Conservation (phyloP, 2,888 invertebrate species). For the Dicycla oo region DNA sequence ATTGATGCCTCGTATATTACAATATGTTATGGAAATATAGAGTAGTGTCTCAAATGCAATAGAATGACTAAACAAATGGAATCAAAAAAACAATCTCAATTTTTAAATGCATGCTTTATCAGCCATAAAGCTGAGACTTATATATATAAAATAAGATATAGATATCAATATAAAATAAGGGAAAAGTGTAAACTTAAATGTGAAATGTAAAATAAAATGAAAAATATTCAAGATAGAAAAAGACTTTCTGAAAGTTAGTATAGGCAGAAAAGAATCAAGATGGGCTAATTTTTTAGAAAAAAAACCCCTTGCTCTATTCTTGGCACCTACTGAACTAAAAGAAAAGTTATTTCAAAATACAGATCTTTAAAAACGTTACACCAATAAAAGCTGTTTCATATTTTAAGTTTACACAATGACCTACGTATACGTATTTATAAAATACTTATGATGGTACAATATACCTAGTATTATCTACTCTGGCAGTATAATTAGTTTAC, state of each 20-base stretch:
- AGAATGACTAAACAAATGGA: slow-evolving; percentile 53
- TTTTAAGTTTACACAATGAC: slow-evolving; percentile 46
- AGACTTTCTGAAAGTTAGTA: neutral
- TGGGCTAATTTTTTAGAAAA: neutral
- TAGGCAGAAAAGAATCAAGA: neutral
- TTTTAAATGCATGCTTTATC: slow-evolving; percentile 59
- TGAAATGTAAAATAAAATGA: slow-evolving; percentile 2
- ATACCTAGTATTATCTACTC: slow-evolving; percentile 39
- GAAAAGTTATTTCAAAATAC: slow-evolving; percentile 2
- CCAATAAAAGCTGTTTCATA: slow-evolving; percentile 11
- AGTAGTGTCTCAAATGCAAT: slow-evolving; percentile 61
- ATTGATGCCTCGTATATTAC: slow-evolving; percentile 77
- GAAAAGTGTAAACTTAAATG: slow-evolving; percentile 48
- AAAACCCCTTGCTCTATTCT: neutral
- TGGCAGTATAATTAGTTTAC: slow-evolving; percentile 51
- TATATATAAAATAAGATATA: slow-evolving; percentile 31
- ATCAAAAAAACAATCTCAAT: slow-evolving; percentile 52
- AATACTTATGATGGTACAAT: slow-evolving; percentile 50
- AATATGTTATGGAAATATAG: slow-evolving; percentile 62
- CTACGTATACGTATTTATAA: slow-evolving; percentile 37
- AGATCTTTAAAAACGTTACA: neutral
- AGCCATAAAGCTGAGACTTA: slow-evolving; percentile 34
- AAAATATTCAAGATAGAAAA: neutral
- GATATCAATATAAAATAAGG: slow-evolving; percentile 32
- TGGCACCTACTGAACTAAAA: slow-evolving; percentile 4